Evolutionary conservation across 2,888 invertebrate species (phyloP), one percentile per base, ranked within the genome.

Genomic region (Eurytoma californica): DNA sequence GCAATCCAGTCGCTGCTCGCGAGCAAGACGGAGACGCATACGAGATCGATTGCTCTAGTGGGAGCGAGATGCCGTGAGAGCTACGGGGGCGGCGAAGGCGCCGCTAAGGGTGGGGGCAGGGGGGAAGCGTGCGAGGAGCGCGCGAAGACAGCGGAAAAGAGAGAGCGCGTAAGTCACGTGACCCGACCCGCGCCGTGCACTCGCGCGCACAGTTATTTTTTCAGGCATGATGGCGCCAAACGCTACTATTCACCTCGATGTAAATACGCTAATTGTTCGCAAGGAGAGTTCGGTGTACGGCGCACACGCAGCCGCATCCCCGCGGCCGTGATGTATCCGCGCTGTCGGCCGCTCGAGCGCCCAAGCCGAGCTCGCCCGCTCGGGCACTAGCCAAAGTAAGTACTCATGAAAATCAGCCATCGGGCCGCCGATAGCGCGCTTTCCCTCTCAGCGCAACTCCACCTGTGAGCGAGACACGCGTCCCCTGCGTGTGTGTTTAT

Each of bases 191-290:
- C 72, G 63, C 30, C 72, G 72, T 60, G 58, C 14, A n/a, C 61
- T 49, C 72, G 60, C 61, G 47, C 24, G 66, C 49, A 39, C 72
- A 72, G 68, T 76, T 91, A 91, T 91, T 91, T 91, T 91, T 91
- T 91, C 89, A 90, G 90, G 90, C 90, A 91, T 91, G 91, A 92
- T 92, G 92, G 92, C 92, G 92, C 92, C 92, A 92, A 92, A 91
- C 88, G 89, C 89, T 89, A 88, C 88, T 88, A 89, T 89, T 86
- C 86, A 88, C 89, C 89, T 91, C 90, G 88, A 90, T 91, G 89
- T 88, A 87, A 89, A 89, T 89, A 88, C 86, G 88, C 86, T 30
- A n/a, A 47, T 85, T 86, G 86, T 84, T 84, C 84, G 86, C 82
- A 81, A 83, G 82, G 84, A 83, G 84, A 86, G 86, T 84, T 1